Evolutionary conservation across 2,797 vertebrate species (phyloP).

Genomic region (Eptatretus atami): DNA sequence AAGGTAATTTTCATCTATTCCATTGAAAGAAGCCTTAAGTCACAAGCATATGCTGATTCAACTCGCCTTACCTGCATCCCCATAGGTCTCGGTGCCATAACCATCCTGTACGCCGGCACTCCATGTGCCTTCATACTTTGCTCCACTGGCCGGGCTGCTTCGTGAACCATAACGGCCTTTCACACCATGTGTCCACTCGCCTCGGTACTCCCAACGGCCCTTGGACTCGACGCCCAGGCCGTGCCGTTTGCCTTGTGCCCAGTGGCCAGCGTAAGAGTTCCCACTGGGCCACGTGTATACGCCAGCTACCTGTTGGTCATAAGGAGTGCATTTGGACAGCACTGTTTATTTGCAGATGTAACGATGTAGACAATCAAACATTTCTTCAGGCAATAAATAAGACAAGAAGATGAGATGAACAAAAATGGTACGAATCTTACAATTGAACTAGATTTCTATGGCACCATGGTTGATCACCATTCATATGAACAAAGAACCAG

Average conservation of each 20-base stretch:
- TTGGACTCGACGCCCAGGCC: slow-evolving; percentile 86
- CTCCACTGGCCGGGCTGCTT: slow-evolving; percentile 58
- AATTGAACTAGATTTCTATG: too few relatives aligned
- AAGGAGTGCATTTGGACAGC: too few relatives aligned
- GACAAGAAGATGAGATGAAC: too few relatives aligned
- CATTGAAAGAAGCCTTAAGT: too few relatives aligned
- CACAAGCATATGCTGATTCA: too few relatives aligned
- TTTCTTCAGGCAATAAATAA: too few relatives aligned
- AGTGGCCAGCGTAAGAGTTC: slow-evolving; percentile 94
- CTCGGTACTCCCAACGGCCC: slow-evolving; percentile 92
- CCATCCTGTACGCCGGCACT: slow-evolving; percentile 94
- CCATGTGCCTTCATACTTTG: slow-evolving; percentile 92
- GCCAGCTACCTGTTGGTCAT: slow-evolving; percentile 26
- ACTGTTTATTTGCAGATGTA: too few relatives aligned
- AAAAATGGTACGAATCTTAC: too few relatives aligned
- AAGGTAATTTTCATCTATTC: too few relatives aligned
- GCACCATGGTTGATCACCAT: too few relatives aligned
- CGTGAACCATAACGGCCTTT: slow-evolving; percentile 90
- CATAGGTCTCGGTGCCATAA: slow-evolving; percentile 91
- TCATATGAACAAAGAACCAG: too few relatives aligned
- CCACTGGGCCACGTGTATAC: slow-evolving; percentile 97
- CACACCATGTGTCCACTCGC: slow-evolving; percentile 93
- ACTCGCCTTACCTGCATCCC: slow-evolving; percentile 54
- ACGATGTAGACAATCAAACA: too few relatives aligned
- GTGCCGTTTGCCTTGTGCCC: slow-evolving; percentile 92